These are phyloP conservation scores for Artibeus jamaicensis DNA, from an alignment of 2,797 vertebrate genomes.

Conservation along the genomic window DNA sequence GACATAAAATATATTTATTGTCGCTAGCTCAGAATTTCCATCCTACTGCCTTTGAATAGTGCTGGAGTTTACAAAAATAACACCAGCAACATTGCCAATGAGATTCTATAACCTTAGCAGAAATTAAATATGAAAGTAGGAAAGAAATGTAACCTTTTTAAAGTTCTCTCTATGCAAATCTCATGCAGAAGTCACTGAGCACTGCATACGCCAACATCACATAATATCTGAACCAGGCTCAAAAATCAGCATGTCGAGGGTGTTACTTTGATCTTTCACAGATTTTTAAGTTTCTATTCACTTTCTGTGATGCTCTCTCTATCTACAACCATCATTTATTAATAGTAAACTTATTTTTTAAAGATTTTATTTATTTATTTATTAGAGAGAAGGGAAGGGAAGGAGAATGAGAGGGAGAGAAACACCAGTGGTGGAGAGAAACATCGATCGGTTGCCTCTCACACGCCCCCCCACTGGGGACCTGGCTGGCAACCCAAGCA, in stretches of 20 bases:
- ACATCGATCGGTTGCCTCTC: too few species aligned
- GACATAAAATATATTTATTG: constrained; percentile 55
- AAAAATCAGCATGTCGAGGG: background rate
- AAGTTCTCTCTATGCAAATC: constrained; percentile 73
- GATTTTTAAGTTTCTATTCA: background rate
- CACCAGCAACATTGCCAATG: constrained; percentile 19
- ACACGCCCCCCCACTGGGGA: too few species aligned
- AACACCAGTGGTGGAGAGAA: too few species aligned
- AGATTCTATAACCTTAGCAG: constrained; percentile 69
- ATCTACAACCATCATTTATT: background rate
- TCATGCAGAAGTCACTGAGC: constrained; percentile 44
- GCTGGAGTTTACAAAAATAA: constrained; percentile 66
- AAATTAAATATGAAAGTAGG: constrained; percentile 68
- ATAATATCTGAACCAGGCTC: background rate
- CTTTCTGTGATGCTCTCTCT: background rate
- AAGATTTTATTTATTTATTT: too few species aligned
- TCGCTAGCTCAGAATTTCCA: constrained; percentile 52
- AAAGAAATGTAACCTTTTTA: constrained; percentile 70
- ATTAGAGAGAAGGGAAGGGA: too few species aligned
- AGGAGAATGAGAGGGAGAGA: too few species aligned
- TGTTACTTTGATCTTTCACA: background rate
- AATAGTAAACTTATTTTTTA: background rate
- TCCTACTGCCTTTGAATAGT: constrained; percentile 42
- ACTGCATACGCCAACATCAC: background rate
- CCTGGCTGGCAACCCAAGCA: too few species aligned